Evolutionary conservation across 2,113 vertebrate genomes (phyloP).

Genomic region (Pelecanus crispus): DNA sequence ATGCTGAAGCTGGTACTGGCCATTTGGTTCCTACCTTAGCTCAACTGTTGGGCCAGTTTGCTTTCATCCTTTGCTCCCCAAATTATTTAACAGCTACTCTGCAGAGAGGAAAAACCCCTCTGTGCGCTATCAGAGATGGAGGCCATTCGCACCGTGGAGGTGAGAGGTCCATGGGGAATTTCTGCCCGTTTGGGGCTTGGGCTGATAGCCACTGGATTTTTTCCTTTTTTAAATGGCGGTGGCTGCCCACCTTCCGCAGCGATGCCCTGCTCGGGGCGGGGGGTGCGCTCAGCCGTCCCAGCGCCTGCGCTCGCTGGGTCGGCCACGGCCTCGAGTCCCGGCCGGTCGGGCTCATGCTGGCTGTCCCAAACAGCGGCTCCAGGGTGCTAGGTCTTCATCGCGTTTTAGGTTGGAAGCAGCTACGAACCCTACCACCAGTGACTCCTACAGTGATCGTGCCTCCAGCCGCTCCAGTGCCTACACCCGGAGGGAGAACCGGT

Average conservation of each 20-base stretch:
- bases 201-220: not conserved
- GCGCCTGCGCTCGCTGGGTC: not conserved
- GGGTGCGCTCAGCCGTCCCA: not conserved
- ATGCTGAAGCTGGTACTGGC: not conserved
- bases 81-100: not conserved
- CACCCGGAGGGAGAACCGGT: constrained; percentile 83
- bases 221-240: rapidly evolving
- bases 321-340: not conserved
- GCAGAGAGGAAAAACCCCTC: not conserved
- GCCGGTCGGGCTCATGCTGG: rapidly evolving
- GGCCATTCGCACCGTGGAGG: not conserved
- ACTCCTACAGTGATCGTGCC: constrained; percentile 77
- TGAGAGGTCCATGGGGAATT: not conserved
- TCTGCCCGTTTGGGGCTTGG: not conserved
- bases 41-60: not conserved
- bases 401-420: constrained; percentile 80
- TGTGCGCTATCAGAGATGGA: not conserved
- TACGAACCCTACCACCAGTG: constrained; percentile 59
- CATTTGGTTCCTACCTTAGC: not conserved
- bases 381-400: not conserved
- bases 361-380: not conserved
- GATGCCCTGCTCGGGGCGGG: rapidly evolving
- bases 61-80: not conserved
- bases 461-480: constrained; percentile 80
- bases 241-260: not conserved